Evolutionary conservation across 2,797 vertebrate species (phyloP), one percentile per base, ranked within the genome.

Genomic region (Pangasius macronema): DNA sequence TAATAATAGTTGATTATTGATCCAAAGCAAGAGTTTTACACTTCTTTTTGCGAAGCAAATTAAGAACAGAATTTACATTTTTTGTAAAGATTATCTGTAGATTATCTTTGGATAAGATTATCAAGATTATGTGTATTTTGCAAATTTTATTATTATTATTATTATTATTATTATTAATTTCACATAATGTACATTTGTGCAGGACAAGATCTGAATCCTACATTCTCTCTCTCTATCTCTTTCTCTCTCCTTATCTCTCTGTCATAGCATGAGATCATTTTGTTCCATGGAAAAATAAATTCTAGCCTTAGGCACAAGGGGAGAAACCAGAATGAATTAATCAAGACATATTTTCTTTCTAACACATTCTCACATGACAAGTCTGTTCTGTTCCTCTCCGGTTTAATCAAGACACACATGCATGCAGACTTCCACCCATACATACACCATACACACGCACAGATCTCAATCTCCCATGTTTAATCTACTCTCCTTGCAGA

Each of bases 231-330:
- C 39, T 53, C 57, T 80, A 63, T 27, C 49, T 80, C 80, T 81
- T 39, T 80, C 86, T 82, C 70, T 39, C 72, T 83, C 72, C 59
- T 46, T 82, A 61, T 33, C 33, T 75, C 77, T 76, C 59, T 39
- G 36, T 72, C 36, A 75, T 27, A 2, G 39, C 22, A 49, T 49
- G 72, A 27, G 42, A 75, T 49, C 2, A 22, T 24, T 46, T 46
- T 46, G 49, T 49, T 72, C 2, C 42, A 2, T 46, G 42, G 20
- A 39, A 73, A 68, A 75, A 27, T 49, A 14, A 22, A 42, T 72
- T 72, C 20, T 72, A 75, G 22, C 39, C 42, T 49, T 24, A 73
- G 36, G 68, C 36, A 70, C 20, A 72, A 72, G 22, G 22, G n/a
- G 13, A 73, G 39, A 27, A 75, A 46, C 27, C 49, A 53, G 27